These are phyloP conservation scores for Vicugna pacos DNA, from an alignment of 2,113 vertebrate genomes.

Conservation along the genomic window DNA sequence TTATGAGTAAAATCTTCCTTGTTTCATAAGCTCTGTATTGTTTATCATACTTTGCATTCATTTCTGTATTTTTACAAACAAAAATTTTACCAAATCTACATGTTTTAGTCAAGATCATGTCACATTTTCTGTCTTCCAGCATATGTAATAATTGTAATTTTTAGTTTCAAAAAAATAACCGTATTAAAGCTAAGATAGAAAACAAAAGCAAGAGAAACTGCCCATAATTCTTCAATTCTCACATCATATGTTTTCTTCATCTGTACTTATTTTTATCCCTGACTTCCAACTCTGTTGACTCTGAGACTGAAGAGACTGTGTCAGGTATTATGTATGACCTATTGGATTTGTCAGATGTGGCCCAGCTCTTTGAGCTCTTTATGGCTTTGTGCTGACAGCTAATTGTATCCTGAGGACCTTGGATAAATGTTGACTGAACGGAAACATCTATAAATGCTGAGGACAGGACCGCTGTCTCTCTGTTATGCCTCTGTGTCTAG, in stretches of 20 bases:
- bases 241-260: background rate
- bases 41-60: background rate
- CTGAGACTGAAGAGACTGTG: background rate
- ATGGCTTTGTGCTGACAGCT: background rate
- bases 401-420: background rate
- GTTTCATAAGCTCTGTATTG: background rate
- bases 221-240: background rate
- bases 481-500: background rate
- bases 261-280: background rate
- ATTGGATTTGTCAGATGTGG: background rate
- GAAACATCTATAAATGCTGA: background rate
- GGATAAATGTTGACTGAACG: background rate
- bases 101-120: background rate
- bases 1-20: background rate
- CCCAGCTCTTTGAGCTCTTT: background rate
- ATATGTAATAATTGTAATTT: background rate
- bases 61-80: background rate
- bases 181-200: background rate
- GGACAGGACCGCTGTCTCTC: background rate
- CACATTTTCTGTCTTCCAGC: background rate
- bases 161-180: background rate
- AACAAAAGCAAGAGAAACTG: background rate
- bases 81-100: background rate
- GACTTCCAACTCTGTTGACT: background rate
- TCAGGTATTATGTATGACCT: background rate